phyloP scores from a whole-genome alignment of 2,113 vertebrate species.

The Oryctolagus cuniculus region mOryCun1.1 NC_091451.1:28587001-28587500 shows the following conservation, averaged over 20 bases:
- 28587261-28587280: background rate
- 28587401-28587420: background rate
- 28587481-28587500: background rate
- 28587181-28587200: constrained; percentile 40
- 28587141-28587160: background rate
- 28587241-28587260: background rate
- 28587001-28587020: background rate
- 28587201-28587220: background rate
- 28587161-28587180: background rate
- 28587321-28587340: background rate
- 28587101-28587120: background rate
- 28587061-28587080: background rate
- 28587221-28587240: background rate
- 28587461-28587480: background rate
- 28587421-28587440: background rate
- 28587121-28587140: background rate
- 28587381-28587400: constrained; percentile 48
- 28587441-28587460: background rate
- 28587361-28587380: background rate
- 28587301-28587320: background rate
- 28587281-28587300: background rate
- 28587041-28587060: constrained; percentile 35
- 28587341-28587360: constrained; percentile 21
- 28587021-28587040: background rate
- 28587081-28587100: background rate